Conservation (phyloP, 1,140 invertebrate species). For the Eupristina koningsbergeri region DNA sequence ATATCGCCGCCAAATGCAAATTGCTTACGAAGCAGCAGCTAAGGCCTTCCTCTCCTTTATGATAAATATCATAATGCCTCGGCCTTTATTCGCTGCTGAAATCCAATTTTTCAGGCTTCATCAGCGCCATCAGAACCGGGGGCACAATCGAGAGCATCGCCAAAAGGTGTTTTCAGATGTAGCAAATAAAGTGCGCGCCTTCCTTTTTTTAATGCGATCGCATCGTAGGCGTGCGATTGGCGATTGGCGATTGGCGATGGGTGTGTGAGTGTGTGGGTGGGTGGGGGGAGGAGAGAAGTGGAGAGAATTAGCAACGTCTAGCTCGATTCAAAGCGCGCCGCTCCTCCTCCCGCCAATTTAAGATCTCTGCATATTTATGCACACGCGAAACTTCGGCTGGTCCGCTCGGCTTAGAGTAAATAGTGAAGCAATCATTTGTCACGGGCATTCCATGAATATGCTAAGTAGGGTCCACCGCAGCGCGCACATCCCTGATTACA, state of each 20-base stretch:
- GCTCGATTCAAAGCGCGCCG: constrained; percentile 34
- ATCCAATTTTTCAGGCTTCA: constrained; percentile 32
- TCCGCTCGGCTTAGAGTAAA: constrained; percentile 21
- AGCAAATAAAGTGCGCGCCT: neutral
- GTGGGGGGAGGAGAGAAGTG: neutral
- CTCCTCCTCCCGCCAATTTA: constrained; percentile 25
- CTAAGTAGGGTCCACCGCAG: constrained; percentile 28
- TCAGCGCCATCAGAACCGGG: neutral
- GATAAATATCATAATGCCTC: neutral
- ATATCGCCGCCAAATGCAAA: constrained; percentile 27
- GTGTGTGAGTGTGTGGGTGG: too few relatives aligned
- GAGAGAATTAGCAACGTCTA: neutral
- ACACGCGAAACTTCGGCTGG: constrained; percentile 2
- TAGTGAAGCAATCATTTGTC: constrained; percentile 41
- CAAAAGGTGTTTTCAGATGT: neutral
- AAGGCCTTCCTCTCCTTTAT: neutral
- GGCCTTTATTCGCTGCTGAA: neutral
- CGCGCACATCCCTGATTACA: constrained; percentile 38
- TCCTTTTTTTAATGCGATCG: too few relatives aligned
- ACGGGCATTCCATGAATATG: constrained; percentile 46
- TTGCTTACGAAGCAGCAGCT: neutral
- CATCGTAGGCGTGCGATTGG: too few relatives aligned
- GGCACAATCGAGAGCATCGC: neutral
- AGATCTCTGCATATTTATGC: constrained; percentile 41
- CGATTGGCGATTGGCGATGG: neutral